Evolutionary conservation across 2,113 vertebrate genomes (phyloP).

Genomic region (Pseudopipra pipra): DNA sequence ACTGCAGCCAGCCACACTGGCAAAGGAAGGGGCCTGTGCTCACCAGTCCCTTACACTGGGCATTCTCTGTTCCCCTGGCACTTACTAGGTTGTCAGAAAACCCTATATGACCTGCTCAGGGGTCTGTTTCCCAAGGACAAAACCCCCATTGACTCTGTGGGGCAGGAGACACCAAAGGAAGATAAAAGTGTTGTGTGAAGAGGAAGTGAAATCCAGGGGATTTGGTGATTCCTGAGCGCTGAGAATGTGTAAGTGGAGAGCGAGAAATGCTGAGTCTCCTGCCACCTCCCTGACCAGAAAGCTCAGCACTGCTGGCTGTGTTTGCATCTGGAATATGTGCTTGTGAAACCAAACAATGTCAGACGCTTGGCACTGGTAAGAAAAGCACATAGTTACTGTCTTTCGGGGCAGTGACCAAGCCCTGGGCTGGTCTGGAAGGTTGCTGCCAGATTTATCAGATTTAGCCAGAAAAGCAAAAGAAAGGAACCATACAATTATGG

Average conservation of each 20-base stretch:
- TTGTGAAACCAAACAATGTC: not conserved
- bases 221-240: not conserved
- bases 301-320: not conserved
- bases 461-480: not conserved
- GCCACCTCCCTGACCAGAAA: not conserved
- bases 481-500: not conserved
- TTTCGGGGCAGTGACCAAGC: not conserved
- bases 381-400: not conserved
- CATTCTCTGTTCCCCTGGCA: not conserved
- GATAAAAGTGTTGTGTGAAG: not conserved
- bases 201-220: not conserved
- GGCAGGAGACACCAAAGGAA: not conserved
- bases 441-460: not conserved
- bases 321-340: not conserved
- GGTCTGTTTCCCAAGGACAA: not conserved
- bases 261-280: not conserved
- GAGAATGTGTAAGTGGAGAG: not conserved
- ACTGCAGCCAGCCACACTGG: not conserved
- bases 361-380: not conserved
- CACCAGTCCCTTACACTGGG: not conserved
- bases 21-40: not conserved
- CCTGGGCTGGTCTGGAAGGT: not conserved
- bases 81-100: not conserved
- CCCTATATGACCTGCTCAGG: not conserved
- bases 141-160: not conserved